Percentiles rank a stretch among this genome's conserved stretches.
These are phyloP conservation scores for Garrulus glandarius DNA, from an alignment of 2,797 vertebrate genomes.

Conservation along the genomic window DNA sequence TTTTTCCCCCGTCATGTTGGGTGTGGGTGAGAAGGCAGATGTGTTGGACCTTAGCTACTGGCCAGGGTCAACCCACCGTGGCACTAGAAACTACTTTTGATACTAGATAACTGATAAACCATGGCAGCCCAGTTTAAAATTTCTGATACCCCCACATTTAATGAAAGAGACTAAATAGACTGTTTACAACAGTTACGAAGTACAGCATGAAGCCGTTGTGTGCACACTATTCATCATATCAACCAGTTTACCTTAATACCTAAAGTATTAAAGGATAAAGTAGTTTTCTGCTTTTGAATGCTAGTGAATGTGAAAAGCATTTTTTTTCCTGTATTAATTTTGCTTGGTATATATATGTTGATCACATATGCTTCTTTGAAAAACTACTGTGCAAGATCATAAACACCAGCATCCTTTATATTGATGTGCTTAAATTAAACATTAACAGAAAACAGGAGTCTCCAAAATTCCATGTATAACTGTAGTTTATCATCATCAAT, in stretches of 20 bases:
- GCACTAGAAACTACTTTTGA: not conserved
- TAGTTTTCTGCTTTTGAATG: not conserved
- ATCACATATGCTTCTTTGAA: not conserved
- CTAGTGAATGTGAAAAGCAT: not conserved
- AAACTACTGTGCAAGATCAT: not conserved
- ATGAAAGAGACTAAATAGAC: not conserved
- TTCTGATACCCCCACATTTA: not conserved
- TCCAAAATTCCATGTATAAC: not conserved
- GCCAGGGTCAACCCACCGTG: not conserved
- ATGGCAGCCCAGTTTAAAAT: not conserved
- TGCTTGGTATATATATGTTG: not conserved
- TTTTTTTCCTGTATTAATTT: not conserved
- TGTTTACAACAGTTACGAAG: not conserved
- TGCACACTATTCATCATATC: not conserved
- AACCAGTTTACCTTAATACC: not conserved
- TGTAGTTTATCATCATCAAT: not conserved
- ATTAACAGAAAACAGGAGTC: conserved; percentile 3
- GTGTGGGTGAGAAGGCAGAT: not conserved
- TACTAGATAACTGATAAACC: not conserved
- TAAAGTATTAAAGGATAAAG: not conserved
- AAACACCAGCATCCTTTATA: not conserved
- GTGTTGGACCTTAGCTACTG: not conserved
- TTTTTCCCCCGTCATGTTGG: not conserved
- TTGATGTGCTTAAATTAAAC: not conserved
- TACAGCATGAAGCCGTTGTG: not conserved